phyloP scores from a whole-genome alignment of 2,888 invertebrate genomes.

The Stenchaetothrips biformis region DNA sequence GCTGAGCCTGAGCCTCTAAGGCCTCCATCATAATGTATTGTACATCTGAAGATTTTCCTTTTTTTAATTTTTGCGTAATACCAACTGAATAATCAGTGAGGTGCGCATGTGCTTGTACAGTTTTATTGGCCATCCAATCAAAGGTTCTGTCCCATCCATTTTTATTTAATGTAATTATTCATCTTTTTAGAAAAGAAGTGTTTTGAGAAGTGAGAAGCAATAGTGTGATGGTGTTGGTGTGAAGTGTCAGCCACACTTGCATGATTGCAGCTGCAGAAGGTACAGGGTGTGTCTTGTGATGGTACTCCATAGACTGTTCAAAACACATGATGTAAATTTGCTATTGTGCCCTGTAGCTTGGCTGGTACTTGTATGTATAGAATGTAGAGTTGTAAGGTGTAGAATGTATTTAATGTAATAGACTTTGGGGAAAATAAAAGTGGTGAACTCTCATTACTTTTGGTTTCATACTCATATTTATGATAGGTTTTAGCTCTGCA shows the following conservation, averaged over 20 bases:
- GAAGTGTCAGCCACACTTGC: not conserved
- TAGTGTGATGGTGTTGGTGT: slow-evolving; percentile 20
- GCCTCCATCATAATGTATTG: not conserved
- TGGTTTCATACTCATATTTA: slow-evolving; percentile 25
- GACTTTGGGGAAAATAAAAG: slow-evolving; percentile 19
- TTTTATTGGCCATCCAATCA: not conserved
- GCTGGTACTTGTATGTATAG: slow-evolving; percentile 21
- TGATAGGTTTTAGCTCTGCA: slow-evolving; percentile 21
- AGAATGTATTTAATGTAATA: slow-evolving; percentile 22
- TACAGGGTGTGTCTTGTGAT: slow-evolving; percentile 9
- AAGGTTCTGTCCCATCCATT: slow-evolving; percentile 14
- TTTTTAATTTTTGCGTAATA: slow-evolving; percentile 16
- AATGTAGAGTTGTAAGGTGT: not conserved
- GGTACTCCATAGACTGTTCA: slow-evolving; percentile 17
- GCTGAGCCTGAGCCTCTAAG: not conserved
- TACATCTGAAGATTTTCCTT: slow-evolving; percentile 3
- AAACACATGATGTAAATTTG: not conserved
- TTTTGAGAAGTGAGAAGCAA: slow-evolving; percentile 11
- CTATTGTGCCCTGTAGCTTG: slow-evolving; percentile 1
- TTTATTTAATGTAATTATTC: slow-evolving; percentile 22
- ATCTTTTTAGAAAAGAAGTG: not conserved
- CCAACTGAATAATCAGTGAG: slow-evolving; percentile 2
- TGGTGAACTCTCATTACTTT: slow-evolving; percentile 23
- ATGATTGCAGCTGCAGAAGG: not conserved
- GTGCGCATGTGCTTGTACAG: not conserved